Evolutionary conservation across 2,888 invertebrate species (phyloP), one percentile per base, ranked within the genome.

Genomic region (Dorcus hopei): DNA sequence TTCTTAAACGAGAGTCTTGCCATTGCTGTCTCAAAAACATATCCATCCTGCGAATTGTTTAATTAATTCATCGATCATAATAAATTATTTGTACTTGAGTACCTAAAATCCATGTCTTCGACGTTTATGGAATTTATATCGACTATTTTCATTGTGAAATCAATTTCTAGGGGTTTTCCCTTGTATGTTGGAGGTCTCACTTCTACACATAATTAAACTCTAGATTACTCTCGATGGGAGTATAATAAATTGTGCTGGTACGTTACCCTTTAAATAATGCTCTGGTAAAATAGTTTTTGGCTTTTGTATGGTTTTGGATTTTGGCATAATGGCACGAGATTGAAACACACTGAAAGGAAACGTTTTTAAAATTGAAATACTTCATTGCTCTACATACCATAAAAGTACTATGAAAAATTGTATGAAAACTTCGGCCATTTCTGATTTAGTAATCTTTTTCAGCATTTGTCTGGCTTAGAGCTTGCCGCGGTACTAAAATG

Each of bases 91-190:
- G 26, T 23, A 14, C 54, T 45, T 49, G 11, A 51, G 50, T 80
- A 91, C 91, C 91, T 86, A 79, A 93, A 91, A 78, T 92, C 92
- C 92, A 92, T 92, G 71, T 92, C 91, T 79, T 91, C 91, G 61
- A 92, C 91, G 73, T 91, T 92, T 66, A 93, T 91, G 19, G 91
- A 91, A 78, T 92, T 92, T 61, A 93, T 91, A 75, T 93, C 92
- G 63, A 92, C 90, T 41, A 93, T 88, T 75, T 89, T 90, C 73
- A 93, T 88, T 71, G 89, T 89, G 78, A 91, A 90, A 71, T 90
- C 88, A 45, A 93, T 89, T 64, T 85, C 81, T 56, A 91, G 87
- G 38, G 91, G 90, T 59, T 85, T 84, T 47, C 88, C 88, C 71
- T 87, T 87, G 57, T 80, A 81, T 9, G 89, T 87, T 49, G 90